Evolutionary conservation across 2,797 vertebrate species (phyloP).

Genomic region (Sebastes hubbsi): DNA sequence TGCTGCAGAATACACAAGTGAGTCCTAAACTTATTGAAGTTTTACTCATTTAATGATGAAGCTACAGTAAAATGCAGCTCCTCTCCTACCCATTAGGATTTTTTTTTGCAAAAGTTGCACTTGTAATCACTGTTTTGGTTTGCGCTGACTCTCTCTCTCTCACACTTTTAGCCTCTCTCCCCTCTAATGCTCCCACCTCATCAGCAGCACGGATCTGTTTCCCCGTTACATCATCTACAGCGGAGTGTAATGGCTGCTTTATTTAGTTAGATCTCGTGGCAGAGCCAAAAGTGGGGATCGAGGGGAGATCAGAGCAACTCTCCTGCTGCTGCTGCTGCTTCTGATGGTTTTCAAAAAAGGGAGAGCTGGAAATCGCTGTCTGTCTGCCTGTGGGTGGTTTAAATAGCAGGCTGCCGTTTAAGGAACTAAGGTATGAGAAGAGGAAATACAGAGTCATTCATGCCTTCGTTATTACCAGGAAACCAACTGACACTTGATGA

Average conservation of each 20-base stretch:
- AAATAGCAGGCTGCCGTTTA: conserved; percentile 6
- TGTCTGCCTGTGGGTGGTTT: neutral
- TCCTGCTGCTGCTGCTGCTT: neutral
- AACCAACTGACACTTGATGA: conserved; percentile 31
- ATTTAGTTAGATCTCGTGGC: conserved; percentile 47
- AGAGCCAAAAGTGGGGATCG: conserved; percentile 32
- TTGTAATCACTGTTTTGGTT: conserved; percentile 20
- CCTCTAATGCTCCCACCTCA: conserved; percentile 28
- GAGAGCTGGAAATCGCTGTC: neutral
- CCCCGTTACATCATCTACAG: conserved; percentile 52
- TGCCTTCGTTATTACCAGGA: conserved; percentile 13
- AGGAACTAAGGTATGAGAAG: neutral
- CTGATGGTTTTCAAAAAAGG: neutral
- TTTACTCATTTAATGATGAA: neutral
- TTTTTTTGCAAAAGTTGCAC: conserved; percentile 11
- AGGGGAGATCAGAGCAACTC: conserved; percentile 38
- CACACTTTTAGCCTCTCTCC: conserved; percentile 2
- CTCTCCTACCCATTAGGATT: neutral
- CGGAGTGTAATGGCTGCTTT: conserved; percentile 32
- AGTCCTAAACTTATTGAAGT: neutral
- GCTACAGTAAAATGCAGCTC: neutral
- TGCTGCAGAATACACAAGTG: neutral
- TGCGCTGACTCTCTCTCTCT: neutral
- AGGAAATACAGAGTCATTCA: conserved; percentile 11
- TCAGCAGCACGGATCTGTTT: conserved; percentile 44